Conservation (phyloP, 1,140 invertebrate genomes). For the Drosophila aff. region DNA sequence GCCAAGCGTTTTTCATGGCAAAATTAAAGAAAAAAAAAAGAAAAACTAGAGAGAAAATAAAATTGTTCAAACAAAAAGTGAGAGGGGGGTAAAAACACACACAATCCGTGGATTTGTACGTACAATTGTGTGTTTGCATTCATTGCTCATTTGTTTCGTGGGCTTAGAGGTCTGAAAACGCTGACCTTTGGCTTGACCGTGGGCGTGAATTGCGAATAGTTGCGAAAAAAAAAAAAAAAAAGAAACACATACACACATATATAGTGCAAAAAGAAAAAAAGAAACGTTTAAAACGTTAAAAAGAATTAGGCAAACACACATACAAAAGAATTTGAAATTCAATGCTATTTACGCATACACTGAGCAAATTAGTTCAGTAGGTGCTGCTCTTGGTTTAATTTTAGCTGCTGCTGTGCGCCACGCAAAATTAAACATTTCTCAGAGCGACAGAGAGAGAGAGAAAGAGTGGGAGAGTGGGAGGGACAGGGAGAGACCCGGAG, state of each 20-base stretch:
- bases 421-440: constrained; percentile 65
- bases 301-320: constrained; percentile 10
- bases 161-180: constrained; percentile 29
- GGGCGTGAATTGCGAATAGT: constrained; percentile 72
- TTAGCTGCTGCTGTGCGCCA: constrained; percentile 43
- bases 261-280: constrained; percentile 11
- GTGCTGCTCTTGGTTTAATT: constrained; percentile 71
- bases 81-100: background rate
- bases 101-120: constrained; percentile 13
- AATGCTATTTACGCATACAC: constrained; percentile 74
- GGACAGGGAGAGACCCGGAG: constrained; percentile 13
- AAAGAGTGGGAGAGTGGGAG: constrained; percentile 6
- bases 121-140: constrained; percentile 27
- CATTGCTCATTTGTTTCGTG: constrained; percentile 53
- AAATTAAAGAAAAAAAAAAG: constrained; percentile 16
- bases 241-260: constrained; percentile 1
- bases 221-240: constrained; percentile 63
- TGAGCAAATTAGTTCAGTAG: constrained; percentile 77
- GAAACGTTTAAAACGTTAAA: constrained; percentile 16
- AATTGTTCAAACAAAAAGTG: constrained; percentile 8
- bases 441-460: constrained; percentile 19
- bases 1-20: constrained; percentile 16
- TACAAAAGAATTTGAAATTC: constrained; percentile 55
- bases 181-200: constrained; percentile 80
- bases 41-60: constrained; percentile 6